Conservation (phyloP, 2,797 vertebrate genomes). For the Percopsis omiscomaycus region DNA sequence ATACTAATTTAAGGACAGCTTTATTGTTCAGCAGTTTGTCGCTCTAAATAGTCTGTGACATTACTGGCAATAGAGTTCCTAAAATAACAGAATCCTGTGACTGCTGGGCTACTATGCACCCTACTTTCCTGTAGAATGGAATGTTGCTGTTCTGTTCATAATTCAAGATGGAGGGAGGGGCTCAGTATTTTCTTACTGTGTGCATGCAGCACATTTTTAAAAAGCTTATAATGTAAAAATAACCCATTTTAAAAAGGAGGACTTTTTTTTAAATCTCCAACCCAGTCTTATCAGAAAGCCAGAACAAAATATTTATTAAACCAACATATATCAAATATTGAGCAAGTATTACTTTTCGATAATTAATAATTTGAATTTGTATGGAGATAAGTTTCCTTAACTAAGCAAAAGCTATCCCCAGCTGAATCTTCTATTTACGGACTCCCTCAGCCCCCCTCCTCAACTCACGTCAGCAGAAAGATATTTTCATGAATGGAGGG, state of each 20-base stretch:
- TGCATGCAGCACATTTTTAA: conserved; percentile 53
- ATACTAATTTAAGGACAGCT: conserved; percentile 44
- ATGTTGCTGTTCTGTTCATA: conserved; percentile 46
- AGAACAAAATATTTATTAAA: not conserved
- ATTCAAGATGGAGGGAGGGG: conserved; percentile 39
- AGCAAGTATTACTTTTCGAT: too few species aligned
- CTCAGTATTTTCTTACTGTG: conserved; percentile 40
- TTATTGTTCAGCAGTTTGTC: conserved; percentile 53
- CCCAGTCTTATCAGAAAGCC: not conserved
- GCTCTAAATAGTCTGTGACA: conserved; percentile 66
- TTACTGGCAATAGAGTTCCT: conserved; percentile 44
- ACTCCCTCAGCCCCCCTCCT: conserved; percentile 56
- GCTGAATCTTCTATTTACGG: conserved; percentile 78
- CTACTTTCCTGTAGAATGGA: conserved; percentile 72
- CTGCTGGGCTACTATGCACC: conserved; percentile 66
- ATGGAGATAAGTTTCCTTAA: conserved; percentile 59
- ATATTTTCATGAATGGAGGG: conserved; percentile 91
- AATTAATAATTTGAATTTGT: conserved; percentile 20
- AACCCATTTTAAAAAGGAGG: not conserved
- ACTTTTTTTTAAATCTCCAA: too few species aligned
- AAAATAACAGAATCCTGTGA: conserved; percentile 70
- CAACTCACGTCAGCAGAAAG: conserved; percentile 83
- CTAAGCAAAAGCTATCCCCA: conserved; percentile 67
- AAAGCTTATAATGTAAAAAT: conserved; percentile 33
- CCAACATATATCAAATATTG: too few species aligned